Evolutionary conservation across 2,113 vertebrate genomes (phyloP).

Genomic region (Kryptolebias marmoratus): DNA sequence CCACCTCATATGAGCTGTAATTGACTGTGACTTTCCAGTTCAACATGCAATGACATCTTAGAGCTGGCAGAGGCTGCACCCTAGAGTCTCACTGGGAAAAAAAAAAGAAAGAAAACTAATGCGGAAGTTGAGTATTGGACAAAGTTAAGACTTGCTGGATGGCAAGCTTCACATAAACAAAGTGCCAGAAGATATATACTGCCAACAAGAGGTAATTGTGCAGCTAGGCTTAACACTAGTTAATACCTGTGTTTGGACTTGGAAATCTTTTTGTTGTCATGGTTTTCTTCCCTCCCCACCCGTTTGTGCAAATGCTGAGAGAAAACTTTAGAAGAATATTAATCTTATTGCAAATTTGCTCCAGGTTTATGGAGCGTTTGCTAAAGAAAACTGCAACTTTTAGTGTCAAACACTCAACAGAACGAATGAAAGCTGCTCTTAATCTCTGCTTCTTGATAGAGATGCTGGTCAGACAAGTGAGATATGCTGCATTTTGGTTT

Average conservation of each 20-base stretch:
- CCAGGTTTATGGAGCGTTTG: conserved; percentile 13
- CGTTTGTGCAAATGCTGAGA: conserved; percentile 18
- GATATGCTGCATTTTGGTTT: conserved; percentile 23
- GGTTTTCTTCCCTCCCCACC: background rate
- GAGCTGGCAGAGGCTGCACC: conserved; percentile 36
- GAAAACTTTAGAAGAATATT: conserved; percentile 9
- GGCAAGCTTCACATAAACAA: conserved; percentile 32
- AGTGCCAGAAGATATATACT: conserved; percentile 36
- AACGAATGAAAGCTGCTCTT: conserved; percentile 16
- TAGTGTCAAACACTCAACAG: conserved; percentile 17
- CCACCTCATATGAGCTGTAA: conserved; percentile 69
- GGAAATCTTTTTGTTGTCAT: conserved; percentile 24
- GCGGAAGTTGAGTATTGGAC: conserved; percentile 35
- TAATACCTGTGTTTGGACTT: conserved; percentile 34
- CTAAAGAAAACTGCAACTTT: conserved; percentile 7
- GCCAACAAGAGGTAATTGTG: conserved; percentile 47
- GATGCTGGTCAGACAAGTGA: conserved; percentile 16
- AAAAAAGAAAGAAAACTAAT: conserved; percentile 25
- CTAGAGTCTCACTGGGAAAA: conserved; percentile 28
- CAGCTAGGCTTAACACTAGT: conserved; percentile 36
- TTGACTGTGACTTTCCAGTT: conserved; percentile 64
- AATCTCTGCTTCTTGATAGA: conserved; percentile 25
- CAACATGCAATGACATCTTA: conserved; percentile 57
- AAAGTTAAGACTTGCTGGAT: conserved; percentile 39
- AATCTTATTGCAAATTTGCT: conserved; percentile 23